Conservation (phyloP, 2,888 invertebrate genomes). For the Eupithecia tripunctaria region DNA sequence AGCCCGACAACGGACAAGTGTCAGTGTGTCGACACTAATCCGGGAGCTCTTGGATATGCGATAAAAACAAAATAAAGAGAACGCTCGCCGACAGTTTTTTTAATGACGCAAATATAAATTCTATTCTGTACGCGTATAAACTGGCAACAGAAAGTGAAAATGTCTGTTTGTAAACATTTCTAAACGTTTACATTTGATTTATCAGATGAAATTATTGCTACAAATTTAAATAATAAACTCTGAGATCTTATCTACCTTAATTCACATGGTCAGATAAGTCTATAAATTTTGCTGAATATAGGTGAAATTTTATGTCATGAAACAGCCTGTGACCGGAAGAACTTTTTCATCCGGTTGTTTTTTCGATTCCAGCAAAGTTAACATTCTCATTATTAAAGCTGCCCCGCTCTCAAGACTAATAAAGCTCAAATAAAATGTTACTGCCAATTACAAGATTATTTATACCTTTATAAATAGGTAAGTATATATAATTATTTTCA, state of each 20-base stretch:
- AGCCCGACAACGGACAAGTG: conserved; percentile 56
- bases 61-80: conserved; percentile 55
- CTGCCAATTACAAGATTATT: conserved; percentile 17
- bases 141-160: neutral
- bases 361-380: conserved; percentile 10
- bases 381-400: conserved; percentile 5
- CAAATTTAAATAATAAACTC: neutral
- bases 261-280: neutral
- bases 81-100: conserved; percentile 18
- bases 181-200: neutral
- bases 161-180: neutral
- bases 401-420: neutral
- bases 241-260: neutral
- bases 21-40: conserved; percentile 60
- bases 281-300: conserved; percentile 21
- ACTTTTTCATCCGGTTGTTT: conserved; percentile 20
- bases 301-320: conserved; percentile 9
- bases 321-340: conserved; percentile 5
- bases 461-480: too few species aligned
- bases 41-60: conserved; percentile 58
- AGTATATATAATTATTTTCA: too few species aligned
- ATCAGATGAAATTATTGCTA: neutral
- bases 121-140: conserved; percentile 9
- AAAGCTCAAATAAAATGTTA: conserved; percentile 21
- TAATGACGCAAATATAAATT: conserved; percentile 23